Conservation (phyloP, 2,797 vertebrate genomes). For the Sebastes paucispinis region DNA sequence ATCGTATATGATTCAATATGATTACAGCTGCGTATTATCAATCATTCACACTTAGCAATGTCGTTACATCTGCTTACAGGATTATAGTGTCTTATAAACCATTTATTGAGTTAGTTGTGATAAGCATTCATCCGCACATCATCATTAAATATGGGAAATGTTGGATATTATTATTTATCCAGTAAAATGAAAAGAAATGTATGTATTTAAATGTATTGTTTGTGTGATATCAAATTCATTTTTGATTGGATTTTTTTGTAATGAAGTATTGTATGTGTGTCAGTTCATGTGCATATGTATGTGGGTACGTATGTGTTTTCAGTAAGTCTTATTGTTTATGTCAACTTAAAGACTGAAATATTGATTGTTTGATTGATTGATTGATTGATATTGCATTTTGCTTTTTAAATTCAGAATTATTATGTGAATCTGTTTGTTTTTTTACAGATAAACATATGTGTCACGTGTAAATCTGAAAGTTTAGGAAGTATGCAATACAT, state of each 20-base stretch:
- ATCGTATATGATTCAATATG: no score
- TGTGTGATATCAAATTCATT: not conserved
- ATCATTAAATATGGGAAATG: not conserved
- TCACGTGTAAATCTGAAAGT: not conserved
- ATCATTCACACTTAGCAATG: no score
- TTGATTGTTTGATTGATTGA: no score
- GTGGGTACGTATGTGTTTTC: not conserved
- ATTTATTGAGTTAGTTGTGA: not conserved
- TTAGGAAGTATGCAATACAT: not conserved
- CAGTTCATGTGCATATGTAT: not conserved
- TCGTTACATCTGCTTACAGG: accelerated
- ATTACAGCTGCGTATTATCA: no score
- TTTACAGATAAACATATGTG: not conserved
- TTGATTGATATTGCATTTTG: not conserved
- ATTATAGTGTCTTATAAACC: not conserved
- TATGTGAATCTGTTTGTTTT: not conserved
- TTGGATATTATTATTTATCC: not conserved
- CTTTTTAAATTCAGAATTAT: not conserved
- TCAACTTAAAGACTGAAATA: not conserved
- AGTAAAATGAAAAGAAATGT: not conserved
- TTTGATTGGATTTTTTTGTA: not conserved
- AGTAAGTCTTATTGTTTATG: not conserved
- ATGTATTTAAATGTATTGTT: not conserved
- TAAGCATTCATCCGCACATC: not conserved
- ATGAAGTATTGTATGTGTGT: not conserved